Evolutionary conservation across 2,797 vertebrate species (phyloP), one percentile per base, ranked within the genome.

Genomic region (Adelosebastes latens): DNA sequence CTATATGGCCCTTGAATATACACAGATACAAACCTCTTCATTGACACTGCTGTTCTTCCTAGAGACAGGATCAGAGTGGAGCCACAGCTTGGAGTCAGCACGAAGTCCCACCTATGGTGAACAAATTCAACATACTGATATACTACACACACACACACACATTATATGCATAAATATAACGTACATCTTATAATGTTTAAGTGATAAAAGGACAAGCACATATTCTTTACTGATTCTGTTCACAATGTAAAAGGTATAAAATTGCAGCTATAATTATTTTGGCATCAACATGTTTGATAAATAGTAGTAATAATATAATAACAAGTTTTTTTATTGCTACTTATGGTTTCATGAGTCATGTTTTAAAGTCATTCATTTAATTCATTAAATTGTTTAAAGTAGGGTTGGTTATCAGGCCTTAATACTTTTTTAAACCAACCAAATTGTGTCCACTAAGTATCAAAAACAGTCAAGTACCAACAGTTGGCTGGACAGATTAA

Each of bases 41-140:
- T 93, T 64, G 14, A 97, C 72, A 0, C 94, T 95, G 20, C 11
- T 25, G 25, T 97, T 97, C 81, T 74, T 94, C 80, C 89, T 92
- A 2, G 98, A 99, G 24, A 99, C 80, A 0, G 98, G 98, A 81
- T 99, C 98, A 2, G 97, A 97, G 89, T 99, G 98, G 91, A 98
- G 91, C 97, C 97, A 99, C 4, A 99, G 89, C 2, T 61, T 27
- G 0, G 93, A 89, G 22, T 87, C 85, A 0, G 74, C 77, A 53
- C 91, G 89, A 0, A 97, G 88, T 22, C 97, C 97, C 79, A 99
- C 97, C 98, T 99, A 5, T 2, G 20, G 49, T 1, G 2, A 79
- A 20, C 46, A 72, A 42, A 49, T 16, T n/a, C n/a, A n/a, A 16
- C 8, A 52, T 32, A 3, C 27, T 58, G 4, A 66, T 13, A 4